Percentiles rank a stretch among this genome's conserved stretches.
Conservation (phyloP, 2,113 vertebrate genomes). For the Polyodon spathula region DNA sequence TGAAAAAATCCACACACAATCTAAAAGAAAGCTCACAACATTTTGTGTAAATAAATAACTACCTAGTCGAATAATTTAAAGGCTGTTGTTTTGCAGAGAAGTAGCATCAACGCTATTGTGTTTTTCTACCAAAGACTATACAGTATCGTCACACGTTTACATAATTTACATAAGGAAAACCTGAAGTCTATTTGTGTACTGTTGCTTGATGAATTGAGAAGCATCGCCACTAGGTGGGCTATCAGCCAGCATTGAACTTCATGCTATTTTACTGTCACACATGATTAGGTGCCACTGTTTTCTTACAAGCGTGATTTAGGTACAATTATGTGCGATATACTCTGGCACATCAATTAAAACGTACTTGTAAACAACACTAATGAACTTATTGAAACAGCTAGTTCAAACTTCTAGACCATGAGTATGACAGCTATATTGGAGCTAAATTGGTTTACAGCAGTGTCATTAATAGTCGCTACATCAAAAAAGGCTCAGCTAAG, state of each 20-base stretch:
- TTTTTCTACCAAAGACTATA: too few species aligned
- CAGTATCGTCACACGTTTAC: too few species aligned
- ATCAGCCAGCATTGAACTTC: background rate
- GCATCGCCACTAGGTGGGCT: constrained; percentile 45
- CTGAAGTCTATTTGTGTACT: background rate
- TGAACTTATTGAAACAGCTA: constrained; percentile 49
- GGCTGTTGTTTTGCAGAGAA: too few species aligned
- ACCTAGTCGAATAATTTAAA: too few species aligned
- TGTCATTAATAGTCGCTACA: too few species aligned
- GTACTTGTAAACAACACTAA: constrained; percentile 49
- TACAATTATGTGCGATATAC: constrained; percentile 48
- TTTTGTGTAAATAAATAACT: too few species aligned
- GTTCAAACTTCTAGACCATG: constrained; percentile 23
- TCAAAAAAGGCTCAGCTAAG: too few species aligned
- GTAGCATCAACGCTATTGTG: too few species aligned
- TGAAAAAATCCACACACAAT: too few species aligned
- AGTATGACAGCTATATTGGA: constrained; percentile 20
- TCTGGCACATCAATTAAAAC: constrained; percentile 47
- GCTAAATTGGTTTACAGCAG: too few species aligned
- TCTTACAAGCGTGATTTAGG: constrained; percentile 39
- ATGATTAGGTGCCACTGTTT: constrained; percentile 19
- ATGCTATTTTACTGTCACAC: constrained; percentile 4
- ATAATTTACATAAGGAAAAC: background rate
- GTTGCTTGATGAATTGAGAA: constrained; percentile 12
- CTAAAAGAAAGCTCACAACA: too few species aligned